Conservation (phyloP, 2,113 vertebrate genomes). For the Rousettus leschenaultii region DNA sequence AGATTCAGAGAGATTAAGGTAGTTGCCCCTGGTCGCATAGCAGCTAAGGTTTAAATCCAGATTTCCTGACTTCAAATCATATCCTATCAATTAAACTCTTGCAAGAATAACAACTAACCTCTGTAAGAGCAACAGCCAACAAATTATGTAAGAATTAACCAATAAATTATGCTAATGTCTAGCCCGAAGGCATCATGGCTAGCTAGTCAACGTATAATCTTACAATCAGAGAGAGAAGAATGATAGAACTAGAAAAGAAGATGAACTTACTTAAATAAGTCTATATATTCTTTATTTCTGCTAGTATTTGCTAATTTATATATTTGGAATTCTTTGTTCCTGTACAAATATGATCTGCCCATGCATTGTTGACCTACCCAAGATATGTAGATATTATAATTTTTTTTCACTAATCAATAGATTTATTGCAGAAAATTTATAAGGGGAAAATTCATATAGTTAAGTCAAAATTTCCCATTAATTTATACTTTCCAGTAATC, state of each 20-base stretch:
- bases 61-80: not conserved
- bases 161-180: not conserved
- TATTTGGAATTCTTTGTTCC: not conserved
- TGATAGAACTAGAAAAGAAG: not conserved
- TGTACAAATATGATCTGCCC: not conserved
- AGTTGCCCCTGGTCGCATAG: not conserved
- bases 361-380: not conserved
- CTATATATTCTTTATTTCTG: not conserved
- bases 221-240: not conserved
- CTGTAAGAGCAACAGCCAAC: not conserved
- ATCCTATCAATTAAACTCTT: not conserved
- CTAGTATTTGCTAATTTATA: not conserved
- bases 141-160: not conserved
- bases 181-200: not conserved
- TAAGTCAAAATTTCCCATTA: not conserved
- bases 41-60: not conserved
- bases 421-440: not conserved
- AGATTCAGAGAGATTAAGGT: slow-evolving; percentile 3
- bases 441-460: not conserved
- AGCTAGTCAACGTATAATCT: not conserved
- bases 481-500: not conserved
- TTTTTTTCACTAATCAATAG: not conserved
- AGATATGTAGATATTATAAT: not conserved
- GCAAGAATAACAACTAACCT: not conserved
- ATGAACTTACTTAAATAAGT: not conserved